These are phyloP conservation scores for Periphyllus acericola DNA, from an alignment of 2,888 invertebrate genomes.

Conservation along the genomic window DNA sequence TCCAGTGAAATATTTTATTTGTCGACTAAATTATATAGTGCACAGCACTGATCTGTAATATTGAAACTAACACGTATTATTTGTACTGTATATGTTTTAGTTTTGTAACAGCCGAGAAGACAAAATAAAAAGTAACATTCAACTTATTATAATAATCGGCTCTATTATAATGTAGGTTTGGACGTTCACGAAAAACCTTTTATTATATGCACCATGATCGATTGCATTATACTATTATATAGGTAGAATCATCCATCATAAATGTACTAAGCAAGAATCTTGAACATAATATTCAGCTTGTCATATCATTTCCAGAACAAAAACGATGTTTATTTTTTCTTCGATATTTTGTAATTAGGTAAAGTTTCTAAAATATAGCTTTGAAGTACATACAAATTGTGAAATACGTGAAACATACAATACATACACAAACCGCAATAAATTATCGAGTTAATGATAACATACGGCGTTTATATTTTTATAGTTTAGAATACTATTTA, in stretches of 20 bases:
- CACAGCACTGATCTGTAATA: not conserved
- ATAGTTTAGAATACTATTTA: not conserved
- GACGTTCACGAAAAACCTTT: constrained; percentile 15
- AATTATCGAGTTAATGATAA: not conserved
- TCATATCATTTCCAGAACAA: constrained; percentile 15
- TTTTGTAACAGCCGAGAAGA: not conserved
- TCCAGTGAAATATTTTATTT: not conserved
- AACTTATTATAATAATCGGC: constrained; percentile 3
- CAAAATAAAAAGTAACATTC: not conserved
- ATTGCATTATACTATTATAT: constrained; percentile 10
- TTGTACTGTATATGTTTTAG: not conserved
- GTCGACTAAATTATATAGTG: not conserved
- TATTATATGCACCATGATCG: constrained; percentile 5
- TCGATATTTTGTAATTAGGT: not conserved
- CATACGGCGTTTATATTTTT: too few relatives aligned
- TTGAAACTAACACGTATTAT: not conserved
- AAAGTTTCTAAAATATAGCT: not conserved
- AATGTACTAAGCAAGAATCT: not conserved
- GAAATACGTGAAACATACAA: not conserved
- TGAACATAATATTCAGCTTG: not conserved
- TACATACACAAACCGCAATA: not conserved
- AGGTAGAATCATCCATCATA: constrained; percentile 22
- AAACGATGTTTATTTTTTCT: not conserved
- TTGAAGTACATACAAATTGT: not conserved
- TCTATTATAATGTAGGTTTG: constrained; percentile 25